Conservation (phyloP, 2,797 vertebrate genomes). For the Phaenicophaeus curvirostris region DNA sequence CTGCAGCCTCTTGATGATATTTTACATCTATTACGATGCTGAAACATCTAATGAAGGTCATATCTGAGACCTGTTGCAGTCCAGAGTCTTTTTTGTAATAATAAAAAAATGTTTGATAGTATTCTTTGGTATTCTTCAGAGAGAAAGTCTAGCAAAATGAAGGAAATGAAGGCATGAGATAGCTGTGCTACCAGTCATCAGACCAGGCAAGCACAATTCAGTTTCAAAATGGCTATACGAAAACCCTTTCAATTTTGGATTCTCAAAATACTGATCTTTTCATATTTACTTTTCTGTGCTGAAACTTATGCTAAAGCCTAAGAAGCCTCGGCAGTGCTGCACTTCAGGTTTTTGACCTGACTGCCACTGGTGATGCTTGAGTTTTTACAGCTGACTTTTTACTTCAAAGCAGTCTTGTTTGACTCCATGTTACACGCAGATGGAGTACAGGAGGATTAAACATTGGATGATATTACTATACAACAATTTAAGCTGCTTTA, state of each 20-base stretch:
- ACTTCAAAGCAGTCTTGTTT: background rate
- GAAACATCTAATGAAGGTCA: background rate
- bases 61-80: background rate
- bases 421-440: fast-evolving
- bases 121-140: background rate
- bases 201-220: background rate
- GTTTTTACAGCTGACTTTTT: background rate
- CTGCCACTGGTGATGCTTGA: background rate
- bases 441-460: background rate
- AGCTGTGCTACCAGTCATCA: background rate
- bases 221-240: background rate
- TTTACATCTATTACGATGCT: background rate
- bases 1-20: background rate
- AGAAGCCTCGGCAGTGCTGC: background rate
- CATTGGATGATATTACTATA: background rate
- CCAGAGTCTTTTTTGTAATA: background rate
- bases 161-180: background rate
- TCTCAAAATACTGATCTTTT: background rate
- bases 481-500: background rate
- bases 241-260: background rate
- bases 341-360: background rate
- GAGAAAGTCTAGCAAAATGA: background rate
- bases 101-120: background rate
- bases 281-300: background rate
- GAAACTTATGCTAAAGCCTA: background rate